A percentile compares a stretch with the other conserved stretches of the same genome.
Conservation (phyloP, 2,888 invertebrate species). For the Campoplex nolae region DNA sequence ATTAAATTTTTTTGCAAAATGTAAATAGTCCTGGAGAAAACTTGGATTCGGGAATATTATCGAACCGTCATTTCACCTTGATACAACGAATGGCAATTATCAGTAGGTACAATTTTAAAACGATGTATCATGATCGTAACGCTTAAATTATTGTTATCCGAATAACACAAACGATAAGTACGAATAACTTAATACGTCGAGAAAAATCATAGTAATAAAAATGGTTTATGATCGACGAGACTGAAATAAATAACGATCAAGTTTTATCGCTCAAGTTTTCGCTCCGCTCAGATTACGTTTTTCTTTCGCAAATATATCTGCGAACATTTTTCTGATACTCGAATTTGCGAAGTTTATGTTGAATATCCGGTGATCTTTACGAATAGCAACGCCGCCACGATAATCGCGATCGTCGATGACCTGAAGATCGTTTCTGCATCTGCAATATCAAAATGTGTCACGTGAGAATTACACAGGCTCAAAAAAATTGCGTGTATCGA, state of each 20-base stretch:
- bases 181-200: not conserved
- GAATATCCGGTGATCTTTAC: slow-evolving; percentile 44
- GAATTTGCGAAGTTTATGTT: slow-evolving; percentile 36
- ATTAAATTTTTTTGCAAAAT: not conserved
- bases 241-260: not conserved
- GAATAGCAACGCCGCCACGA: slow-evolving; percentile 50
- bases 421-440: slow-evolving; percentile 56
- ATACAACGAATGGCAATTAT: slow-evolving; percentile 1
- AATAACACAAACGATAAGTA: not conserved
- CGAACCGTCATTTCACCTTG: not conserved
- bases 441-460: slow-evolving; percentile 24
- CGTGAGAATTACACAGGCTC: not conserved
- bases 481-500: not conserved
- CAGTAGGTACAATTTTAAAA: not conserved
- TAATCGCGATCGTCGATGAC: slow-evolving; percentile 46
- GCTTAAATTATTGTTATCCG: not conserved
- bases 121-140: not conserved
- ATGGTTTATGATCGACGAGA: not conserved
- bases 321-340: not conserved
- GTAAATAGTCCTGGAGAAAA: not conserved
- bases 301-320: not conserved
- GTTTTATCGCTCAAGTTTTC: not conserved
- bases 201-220: not conserved
- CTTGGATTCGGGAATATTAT: not conserved
- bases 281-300: not conserved